A percentile compares a stretch with the other conserved stretches of the same genome.
Conservation (phyloP, 1,140 invertebrate species). For the Ceratoteleas bidentatus region DNA sequence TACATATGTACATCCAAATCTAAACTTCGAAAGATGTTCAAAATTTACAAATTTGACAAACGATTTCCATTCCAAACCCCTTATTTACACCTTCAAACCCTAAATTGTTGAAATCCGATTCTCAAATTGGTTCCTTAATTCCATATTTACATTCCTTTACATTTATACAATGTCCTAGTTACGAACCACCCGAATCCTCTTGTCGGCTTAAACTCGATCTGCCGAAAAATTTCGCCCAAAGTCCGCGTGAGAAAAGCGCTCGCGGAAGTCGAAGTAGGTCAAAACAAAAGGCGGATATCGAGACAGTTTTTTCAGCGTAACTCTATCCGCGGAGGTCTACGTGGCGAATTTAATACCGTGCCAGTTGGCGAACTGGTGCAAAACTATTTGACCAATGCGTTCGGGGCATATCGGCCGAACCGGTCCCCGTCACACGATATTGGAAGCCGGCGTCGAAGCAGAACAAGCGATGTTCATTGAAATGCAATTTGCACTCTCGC, state of each 20-base stretch:
- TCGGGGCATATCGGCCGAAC: slow-evolving; percentile 30
- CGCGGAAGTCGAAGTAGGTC: slow-evolving; percentile 26
- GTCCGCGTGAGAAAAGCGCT: slow-evolving; percentile 3
- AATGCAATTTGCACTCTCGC: too few species aligned
- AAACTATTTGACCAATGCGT: slow-evolving; percentile 35
- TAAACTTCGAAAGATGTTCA: not conserved
- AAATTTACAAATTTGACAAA: not conserved
- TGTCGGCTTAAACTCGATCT: not conserved
- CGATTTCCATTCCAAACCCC: too few species aligned
- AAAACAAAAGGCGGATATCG: slow-evolving; percentile 40
- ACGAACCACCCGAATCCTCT: too few species aligned
- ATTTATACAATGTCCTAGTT: too few species aligned
- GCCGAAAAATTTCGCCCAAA: too few species aligned
- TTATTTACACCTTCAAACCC: not conserved
- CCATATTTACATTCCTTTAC: too few species aligned
- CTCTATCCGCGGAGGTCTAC: slow-evolving; percentile 23
- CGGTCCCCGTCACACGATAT: slow-evolving; percentile 45
- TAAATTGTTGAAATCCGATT: not conserved
- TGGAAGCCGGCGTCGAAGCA: slow-evolving; percentile 14
- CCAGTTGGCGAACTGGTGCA: slow-evolving; percentile 36
- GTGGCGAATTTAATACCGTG: slow-evolving; percentile 51
- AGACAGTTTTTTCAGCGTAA: slow-evolving; percentile 38
- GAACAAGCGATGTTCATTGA: not conserved
- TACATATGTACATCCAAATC: not conserved
- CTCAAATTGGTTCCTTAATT: too few species aligned